Percentiles rank a stretch among this genome's conserved stretches.
Evolutionary conservation across 2,888 invertebrate species (phyloP).

Genomic region (Ennomos quercinarius): DNA sequence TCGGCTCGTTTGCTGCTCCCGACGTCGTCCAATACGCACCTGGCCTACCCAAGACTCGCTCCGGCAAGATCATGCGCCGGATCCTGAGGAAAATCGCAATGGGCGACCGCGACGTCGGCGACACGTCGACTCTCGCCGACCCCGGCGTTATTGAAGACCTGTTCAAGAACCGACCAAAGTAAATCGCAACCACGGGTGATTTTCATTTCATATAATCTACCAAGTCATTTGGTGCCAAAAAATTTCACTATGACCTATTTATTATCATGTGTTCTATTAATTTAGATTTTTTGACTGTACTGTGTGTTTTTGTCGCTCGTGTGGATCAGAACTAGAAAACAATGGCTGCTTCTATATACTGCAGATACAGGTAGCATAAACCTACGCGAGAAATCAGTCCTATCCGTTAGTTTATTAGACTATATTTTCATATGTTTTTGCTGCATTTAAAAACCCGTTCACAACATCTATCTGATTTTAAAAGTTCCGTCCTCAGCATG

Average conservation of each 20-base stretch:
- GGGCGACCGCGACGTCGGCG: slow-evolving; percentile 95
- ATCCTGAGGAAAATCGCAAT: slow-evolving; percentile 97
- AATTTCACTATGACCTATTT: no score
- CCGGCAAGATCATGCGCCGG: slow-evolving; percentile 99
- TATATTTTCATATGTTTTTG: neutral
- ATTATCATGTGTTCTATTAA: no score
- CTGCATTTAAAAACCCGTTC: slow-evolving; percentile 6
- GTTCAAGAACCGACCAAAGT: slow-evolving; percentile 88
- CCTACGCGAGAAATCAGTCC: no score
- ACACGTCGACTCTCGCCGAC: slow-evolving; percentile 97
- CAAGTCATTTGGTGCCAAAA: no score
- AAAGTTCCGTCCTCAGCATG: slow-evolving; percentile 21
- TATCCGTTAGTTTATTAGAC: no score
- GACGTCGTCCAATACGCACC: slow-evolving; percentile 98
- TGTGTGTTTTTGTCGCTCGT: no score
- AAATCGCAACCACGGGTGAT: slow-evolving; percentile 8
- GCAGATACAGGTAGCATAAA: no score
- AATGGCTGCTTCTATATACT: no score
- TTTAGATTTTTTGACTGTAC: no score
- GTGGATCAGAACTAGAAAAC: neutral
- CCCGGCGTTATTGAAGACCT: slow-evolving; percentile 93
- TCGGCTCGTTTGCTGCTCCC: slow-evolving; percentile 98
- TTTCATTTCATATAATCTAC: no score
- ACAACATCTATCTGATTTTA: slow-evolving; percentile 8
- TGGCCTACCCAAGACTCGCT: slow-evolving; percentile 97